Evolutionary conservation across 2,888 invertebrate genomes (phyloP).

Genomic region (Lasius fuliginosus): DNA sequence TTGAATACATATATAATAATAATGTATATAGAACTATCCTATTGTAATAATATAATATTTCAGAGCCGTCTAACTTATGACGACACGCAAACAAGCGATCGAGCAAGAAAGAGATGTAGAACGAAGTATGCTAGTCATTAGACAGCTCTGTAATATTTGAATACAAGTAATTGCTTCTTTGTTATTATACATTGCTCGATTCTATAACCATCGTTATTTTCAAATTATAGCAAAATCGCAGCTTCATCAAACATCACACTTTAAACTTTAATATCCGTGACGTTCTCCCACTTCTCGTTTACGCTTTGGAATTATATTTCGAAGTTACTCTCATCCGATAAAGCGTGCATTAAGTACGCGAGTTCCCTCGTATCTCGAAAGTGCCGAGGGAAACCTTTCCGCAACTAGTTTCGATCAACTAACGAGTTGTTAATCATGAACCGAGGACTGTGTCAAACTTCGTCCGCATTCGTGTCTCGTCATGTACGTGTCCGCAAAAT

Average conservation of each 20-base stretch:
- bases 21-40: not conserved
- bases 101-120: not conserved
- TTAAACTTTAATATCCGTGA: not conserved
- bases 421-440: constrained; percentile 19
- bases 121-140: not conserved
- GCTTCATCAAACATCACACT: not conserved
- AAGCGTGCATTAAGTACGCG: not conserved
- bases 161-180: not conserved
- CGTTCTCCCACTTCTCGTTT: not conserved
- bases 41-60: not conserved
- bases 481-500: constrained; percentile 4
- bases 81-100: not conserved
- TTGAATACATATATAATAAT: not conserved
- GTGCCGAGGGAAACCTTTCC: constrained; percentile 10
- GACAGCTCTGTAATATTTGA: not conserved
- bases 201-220: not conserved
- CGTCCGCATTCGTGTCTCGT: not conserved
- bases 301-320: not conserved
- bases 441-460: constrained; percentile 29
- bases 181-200: not conserved
- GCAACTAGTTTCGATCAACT: constrained; percentile 12
- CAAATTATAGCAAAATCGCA: not conserved
- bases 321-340: not conserved
- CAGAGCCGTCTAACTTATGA: not conserved
- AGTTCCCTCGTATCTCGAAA: constrained; percentile 1